Evolutionary conservation across 2,113 vertebrate genomes (phyloP), one percentile per base, ranked within the genome.

Genomic region (Aptenodytes forsteri): DNA sequence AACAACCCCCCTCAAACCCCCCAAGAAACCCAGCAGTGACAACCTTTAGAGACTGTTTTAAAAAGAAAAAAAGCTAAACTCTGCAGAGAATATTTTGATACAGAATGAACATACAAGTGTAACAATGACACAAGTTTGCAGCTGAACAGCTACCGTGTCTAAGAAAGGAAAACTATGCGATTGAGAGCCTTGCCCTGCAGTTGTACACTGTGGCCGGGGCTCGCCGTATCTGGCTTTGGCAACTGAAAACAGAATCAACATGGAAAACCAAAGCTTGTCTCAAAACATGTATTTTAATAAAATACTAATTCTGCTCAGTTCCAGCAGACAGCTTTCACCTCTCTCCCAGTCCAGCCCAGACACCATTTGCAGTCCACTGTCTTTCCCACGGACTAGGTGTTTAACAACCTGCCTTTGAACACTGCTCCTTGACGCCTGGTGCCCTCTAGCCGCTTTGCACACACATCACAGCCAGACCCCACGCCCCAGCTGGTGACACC

Each of bases 201-300:
- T 65, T 2, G 7, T 5, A 13, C 23, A 20, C 40, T 7, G 10
- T 3, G 21, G 38, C 36, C n/a, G 25, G 30, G 46, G 50, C 65
- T 27, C 4, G 1, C 3, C 1, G 0, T 17, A 47, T 13, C 15
- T n/a, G 11, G 30, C 26, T 34, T 36, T 2, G 5, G 47, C 58
- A 90, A n/a, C 49, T 55, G 16, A 67, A 36, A 47, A 65, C 9
- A 23, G 11, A 58, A 64, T 32, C 56, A 46, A 8, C 16, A 38
- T 0, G 9, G 17, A 23, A 94, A 90, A 70, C 8, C 29, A 64
- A n/a, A 40, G 56, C 40, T 17, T 22, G 13, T 1, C 26, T 77
- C 58, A 77, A 72, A 83, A 34, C 1, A 29, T 3, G 0, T 16
- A 29, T 7, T 59, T 69, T 11, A 70, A 69, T 73, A 81, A 78